Base-by-base conservation (phyloP, 2,888 invertebrate species). In the Drosophila pullipes region DNA sequence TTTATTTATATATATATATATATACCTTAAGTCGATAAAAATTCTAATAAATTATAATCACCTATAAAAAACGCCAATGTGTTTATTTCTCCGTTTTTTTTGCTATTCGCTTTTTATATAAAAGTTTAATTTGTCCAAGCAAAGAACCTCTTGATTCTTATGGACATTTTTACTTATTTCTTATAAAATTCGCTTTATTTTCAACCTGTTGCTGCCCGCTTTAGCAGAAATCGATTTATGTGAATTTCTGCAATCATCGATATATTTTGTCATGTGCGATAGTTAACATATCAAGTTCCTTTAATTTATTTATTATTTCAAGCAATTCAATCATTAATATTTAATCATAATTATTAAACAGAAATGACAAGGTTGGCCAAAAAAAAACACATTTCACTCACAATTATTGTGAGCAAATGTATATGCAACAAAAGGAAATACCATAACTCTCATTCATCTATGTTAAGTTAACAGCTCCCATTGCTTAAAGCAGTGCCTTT, bases 21-120 rank as follows among this genome's bases (percentile, higher is more conserved):
- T 85, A 90, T 85, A 86, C 83, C 83, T 90, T 92, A 92, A 92
- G 92, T 90, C 91, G 87, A 90, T 90, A 91, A 87, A 91, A 90
- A 91, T 91, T 92, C 88, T 90, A 91, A 92, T 92, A 92, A 92
- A 92, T 86, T 92, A 91, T 91, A 92, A 92, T 90, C 92, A 91
- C 91, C 82, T 86, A 81, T 88, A 83, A 80, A 77, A 72, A 18
- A 7, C 25, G 1, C 0, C 16, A 16, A 41, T 30, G 47, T 57
- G 44, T 41, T 52, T 53, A 31, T 49, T 63, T 11, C 35, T 41
- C 5, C 1, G 37, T 2, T 25, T 33, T 31, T 31, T 5, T 4
- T n/a, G 30, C 6, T n/a, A n/a, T 10, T 31, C 5, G 1, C 9
- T n/a, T 16, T 16, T 7, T 11, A 4, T 1, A 2, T 18, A 11